These are phyloP conservation scores for Grus americana DNA, from an alignment of 2,113 vertebrate species.

Conservation along the genomic window DNA sequence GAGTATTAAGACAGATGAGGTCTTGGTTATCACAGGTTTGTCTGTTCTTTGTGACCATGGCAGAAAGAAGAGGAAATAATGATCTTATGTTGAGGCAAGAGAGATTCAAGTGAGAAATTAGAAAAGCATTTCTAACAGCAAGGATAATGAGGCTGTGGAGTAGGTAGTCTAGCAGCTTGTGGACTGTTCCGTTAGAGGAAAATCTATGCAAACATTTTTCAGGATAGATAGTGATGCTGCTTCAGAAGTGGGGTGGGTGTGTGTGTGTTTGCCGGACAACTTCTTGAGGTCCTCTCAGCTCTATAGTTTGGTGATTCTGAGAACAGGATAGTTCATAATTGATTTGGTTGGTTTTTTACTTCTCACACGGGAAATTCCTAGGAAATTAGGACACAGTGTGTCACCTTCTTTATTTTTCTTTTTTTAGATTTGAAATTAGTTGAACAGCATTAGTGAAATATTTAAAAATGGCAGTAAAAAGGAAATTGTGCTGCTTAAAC, in stretches of 20 bases:
- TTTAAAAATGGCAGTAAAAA: neutral
- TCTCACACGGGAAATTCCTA: neutral
- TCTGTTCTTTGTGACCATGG: neutral
- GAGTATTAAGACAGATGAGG: neutral
- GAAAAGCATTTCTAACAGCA: neutral
- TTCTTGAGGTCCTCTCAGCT: neutral
- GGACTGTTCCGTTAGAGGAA: neutral
- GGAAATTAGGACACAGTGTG: neutral
- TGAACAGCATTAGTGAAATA: neutral
- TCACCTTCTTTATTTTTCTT: neutral
- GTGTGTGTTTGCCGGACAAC: neutral
- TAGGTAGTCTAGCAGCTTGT: neutral
- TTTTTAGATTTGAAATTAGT: neutral
- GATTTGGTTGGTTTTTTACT: neutral
- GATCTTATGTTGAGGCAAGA: neutral
- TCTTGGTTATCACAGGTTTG: neutral
- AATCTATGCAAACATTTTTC: neutral
- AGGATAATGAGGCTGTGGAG: neutral
- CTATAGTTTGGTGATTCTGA: neutral
- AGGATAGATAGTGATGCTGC: neutral
- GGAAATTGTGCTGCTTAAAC: neutral
- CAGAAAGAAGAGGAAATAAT: neutral
- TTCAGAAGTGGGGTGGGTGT: neutral
- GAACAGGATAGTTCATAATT: neutral
- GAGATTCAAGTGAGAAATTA: neutral